These are phyloP conservation scores for Ceratina calcarata DNA, from an alignment of 1,140 invertebrate genomes.

Conservation along the genomic window DNA sequence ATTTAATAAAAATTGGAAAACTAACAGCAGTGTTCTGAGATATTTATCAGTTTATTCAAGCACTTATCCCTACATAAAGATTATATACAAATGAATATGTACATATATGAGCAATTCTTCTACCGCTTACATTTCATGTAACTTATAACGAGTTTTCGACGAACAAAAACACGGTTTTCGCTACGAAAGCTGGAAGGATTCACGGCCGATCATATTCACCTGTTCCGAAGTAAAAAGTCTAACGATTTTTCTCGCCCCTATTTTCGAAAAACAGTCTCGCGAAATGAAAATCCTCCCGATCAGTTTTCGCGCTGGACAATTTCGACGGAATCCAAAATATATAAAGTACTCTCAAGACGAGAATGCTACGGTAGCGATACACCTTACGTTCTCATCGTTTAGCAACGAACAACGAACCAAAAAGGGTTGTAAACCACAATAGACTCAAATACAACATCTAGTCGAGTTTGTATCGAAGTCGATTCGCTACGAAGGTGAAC, in stretches of 20 bases:
- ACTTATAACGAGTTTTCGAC: neutral
- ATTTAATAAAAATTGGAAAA: neutral
- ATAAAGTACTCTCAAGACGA: neutral
- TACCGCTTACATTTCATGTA: neutral
- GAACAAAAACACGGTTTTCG: neutral
- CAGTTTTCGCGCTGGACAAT: neutral
- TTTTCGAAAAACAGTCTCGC: neutral
- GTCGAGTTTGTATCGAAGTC: no score
- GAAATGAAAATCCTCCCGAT: neutral
- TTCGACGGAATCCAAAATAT: neutral
- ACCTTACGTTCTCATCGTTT: no score
- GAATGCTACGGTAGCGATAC: neutral
- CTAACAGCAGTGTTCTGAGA: no score
- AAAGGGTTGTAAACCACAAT: no score
- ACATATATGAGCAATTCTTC: neutral
- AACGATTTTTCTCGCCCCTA: constrained; percentile 16
- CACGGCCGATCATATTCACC: neutral
- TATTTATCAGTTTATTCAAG: no score
- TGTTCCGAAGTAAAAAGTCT: neutral
- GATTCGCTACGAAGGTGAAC: neutral
- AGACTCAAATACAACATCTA: no score
- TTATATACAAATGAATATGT: neutral
- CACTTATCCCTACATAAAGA: no score
- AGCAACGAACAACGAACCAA: no score
- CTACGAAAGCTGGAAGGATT: neutral